These are phyloP conservation scores for Lordiphosa clarofinis DNA, from an alignment of 1,140 invertebrate genomes.

Conservation along the genomic window DNA sequence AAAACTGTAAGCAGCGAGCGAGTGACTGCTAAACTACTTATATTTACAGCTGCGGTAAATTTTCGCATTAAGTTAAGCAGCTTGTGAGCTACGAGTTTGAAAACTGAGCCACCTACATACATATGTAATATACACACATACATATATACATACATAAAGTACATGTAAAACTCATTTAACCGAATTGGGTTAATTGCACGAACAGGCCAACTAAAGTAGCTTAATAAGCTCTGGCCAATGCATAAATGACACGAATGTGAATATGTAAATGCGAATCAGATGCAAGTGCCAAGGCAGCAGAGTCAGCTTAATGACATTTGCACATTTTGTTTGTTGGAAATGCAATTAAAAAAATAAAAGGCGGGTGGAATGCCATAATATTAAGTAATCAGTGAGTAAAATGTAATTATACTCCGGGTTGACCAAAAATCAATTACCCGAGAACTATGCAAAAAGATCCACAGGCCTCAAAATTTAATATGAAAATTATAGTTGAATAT, in stretches of 20 bases:
- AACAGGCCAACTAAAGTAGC: slow-evolving; percentile 29
- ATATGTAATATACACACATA: too few species aligned
- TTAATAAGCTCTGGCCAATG: slow-evolving; percentile 39
- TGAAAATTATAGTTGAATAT: slow-evolving; percentile 41
- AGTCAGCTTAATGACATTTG: slow-evolving; percentile 39
- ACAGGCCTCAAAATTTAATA: slow-evolving; percentile 18
- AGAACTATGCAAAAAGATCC: slow-evolving; percentile 10
- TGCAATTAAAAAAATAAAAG: slow-evolving; percentile 20
- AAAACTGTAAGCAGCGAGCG: too few species aligned
- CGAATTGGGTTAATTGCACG: slow-evolving; percentile 61
- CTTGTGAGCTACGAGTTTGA: too few species aligned
- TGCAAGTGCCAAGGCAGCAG: slow-evolving; percentile 16
- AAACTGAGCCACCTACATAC: too few species aligned
- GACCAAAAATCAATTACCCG: slow-evolving; percentile 10
- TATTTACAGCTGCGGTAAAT: too few species aligned
- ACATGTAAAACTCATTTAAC: slow-evolving; percentile 44
- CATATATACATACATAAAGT: too few species aligned
- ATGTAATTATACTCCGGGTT: too few species aligned
- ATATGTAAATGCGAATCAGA: slow-evolving; percentile 18
- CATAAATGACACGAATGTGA: slow-evolving; percentile 4
- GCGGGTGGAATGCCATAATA: slow-evolving; percentile 38
- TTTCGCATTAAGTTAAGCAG: too few species aligned
- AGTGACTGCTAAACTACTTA: too few species aligned
- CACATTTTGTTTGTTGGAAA: slow-evolving; percentile 53
- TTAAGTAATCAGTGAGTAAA: slow-evolving; percentile 8